These are phyloP conservation scores for Helicoverpa zea DNA, from an alignment of 1,140 invertebrate genomes.

Conservation along the genomic window DNA sequence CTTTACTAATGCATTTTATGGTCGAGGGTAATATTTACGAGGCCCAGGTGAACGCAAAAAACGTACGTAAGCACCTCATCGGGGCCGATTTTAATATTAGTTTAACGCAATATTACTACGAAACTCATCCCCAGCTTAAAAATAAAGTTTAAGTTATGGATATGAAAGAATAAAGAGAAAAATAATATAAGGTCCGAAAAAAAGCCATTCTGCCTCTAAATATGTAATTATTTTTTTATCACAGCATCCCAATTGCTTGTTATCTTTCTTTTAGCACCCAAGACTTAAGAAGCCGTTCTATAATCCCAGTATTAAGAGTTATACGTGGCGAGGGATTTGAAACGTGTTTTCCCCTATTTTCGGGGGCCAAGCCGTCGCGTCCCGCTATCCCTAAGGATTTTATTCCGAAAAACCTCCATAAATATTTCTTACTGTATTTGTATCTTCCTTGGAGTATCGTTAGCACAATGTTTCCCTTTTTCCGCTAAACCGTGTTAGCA, in stretches of 20 bases:
- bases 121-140: slow-evolving; percentile 34
- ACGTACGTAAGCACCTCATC: slow-evolving; percentile 67
- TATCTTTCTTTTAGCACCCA: slow-evolving; percentile 82
- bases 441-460: slow-evolving; percentile 85
- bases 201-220: slow-evolving; percentile 37
- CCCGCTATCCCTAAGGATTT: slow-evolving; percentile 78
- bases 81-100: slow-evolving; percentile 59
- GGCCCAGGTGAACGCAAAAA: slow-evolving; percentile 71
- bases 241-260: slow-evolving; percentile 78
- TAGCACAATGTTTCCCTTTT: slow-evolving; percentile 82
- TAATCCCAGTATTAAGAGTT: slow-evolving; percentile 86
- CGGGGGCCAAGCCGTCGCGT: slow-evolving; percentile 68
- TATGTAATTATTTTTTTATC: slow-evolving; percentile 53
- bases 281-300: slow-evolving; percentile 81
- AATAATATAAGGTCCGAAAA: slow-evolving; percentile 13
- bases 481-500: slow-evolving; percentile 67
- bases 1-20: slow-evolving; percentile 82
- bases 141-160: slow-evolving; percentile 40
- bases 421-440: slow-evolving; percentile 86
- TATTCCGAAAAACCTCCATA: slow-evolving; percentile 85
- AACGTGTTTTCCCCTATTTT: slow-evolving; percentile 82
- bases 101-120: slow-evolving; percentile 48
- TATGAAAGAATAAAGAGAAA: slow-evolving; percentile 20
- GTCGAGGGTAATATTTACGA: slow-evolving; percentile 73
- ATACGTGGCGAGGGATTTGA: slow-evolving; percentile 82